A percentile compares a stretch with the other conserved stretches of the same genome.
Evolutionary conservation across 2,888 invertebrate genomes (phyloP).

Genomic region (Teleogryllus oceanicus): DNA sequence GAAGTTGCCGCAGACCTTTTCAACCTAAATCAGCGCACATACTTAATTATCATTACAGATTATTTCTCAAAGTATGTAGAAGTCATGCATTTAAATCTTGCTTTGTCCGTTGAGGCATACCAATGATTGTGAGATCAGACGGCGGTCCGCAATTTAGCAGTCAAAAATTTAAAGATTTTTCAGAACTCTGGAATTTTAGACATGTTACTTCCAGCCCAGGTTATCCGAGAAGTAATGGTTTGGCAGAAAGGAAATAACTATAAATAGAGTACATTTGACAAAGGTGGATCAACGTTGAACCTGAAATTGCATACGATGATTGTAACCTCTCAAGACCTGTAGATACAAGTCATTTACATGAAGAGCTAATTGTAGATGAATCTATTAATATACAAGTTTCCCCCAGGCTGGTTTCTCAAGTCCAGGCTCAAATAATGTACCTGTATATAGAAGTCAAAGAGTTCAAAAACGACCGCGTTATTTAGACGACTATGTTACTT

Average conservation of each 20-base stretch:
- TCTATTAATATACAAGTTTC: background rate
- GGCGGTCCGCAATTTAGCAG: slow-evolving; percentile 5
- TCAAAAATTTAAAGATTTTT: slow-evolving; percentile 4
- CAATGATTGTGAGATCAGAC: background rate
- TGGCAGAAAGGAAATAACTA: background rate
- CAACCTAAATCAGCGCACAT: background rate
- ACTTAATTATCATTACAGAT: slow-evolving; percentile 11
- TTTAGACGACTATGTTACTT: background rate
- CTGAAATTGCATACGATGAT: background rate
- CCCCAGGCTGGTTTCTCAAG: background rate
- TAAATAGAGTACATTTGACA: background rate
- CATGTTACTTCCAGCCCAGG: slow-evolving; percentile 12
- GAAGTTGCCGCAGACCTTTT: background rate
- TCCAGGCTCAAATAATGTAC: background rate
- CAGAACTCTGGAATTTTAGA: slow-evolving; percentile 2
- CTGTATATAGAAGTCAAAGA: background rate
- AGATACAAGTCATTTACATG: background rate
- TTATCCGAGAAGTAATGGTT: background rate
- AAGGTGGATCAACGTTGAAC: background rate
- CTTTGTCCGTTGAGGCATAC: background rate
- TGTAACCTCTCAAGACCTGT: background rate
- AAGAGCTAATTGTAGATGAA: background rate
- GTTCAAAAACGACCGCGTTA: background rate
- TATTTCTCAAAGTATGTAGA: slow-evolving; percentile 11
- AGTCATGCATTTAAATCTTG: background rate